Conservation (phyloP, 23 tunicate species). For the Botrylloides violaceus region DNA sequence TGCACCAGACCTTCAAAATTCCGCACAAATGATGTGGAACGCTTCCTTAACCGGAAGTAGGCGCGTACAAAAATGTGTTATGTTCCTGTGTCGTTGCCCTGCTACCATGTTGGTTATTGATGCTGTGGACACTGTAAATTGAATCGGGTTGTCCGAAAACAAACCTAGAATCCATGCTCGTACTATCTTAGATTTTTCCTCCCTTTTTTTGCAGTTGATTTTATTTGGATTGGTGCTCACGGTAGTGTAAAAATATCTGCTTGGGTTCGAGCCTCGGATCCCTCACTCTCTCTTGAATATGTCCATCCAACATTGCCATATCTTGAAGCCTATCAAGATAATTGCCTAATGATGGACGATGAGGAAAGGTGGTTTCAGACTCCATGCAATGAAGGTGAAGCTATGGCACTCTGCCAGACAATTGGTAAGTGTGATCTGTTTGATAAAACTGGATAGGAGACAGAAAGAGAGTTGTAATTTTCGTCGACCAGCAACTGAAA, state of each 20-base stretch:
- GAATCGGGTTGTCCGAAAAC: too few species aligned
- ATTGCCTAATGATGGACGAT: conserved; percentile 6
- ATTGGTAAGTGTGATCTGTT: conserved; percentile 2
- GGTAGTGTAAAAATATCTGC: conserved; percentile 1
- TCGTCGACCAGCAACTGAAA: too few species aligned
- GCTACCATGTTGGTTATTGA: too few species aligned
- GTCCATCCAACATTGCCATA: neutral
- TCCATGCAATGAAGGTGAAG: neutral
- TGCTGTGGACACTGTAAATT: too few species aligned
- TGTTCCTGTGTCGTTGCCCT: too few species aligned
- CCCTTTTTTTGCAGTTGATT: neutral
- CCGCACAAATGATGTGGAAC: too few species aligned
- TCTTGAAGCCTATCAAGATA: neutral
- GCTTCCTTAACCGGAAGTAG: too few species aligned
- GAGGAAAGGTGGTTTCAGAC: neutral
- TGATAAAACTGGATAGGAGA: neutral
- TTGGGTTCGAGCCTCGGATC: conserved; percentile 7
- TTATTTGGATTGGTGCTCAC: conserved; percentile 5
- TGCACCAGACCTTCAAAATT: too few species aligned
- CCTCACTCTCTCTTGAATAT: neutral
- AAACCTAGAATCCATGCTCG: too few species aligned
- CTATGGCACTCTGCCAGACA: conserved; percentile 6
- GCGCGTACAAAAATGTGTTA: too few species aligned
- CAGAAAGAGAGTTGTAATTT: too few species aligned
- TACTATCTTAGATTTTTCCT: too few species aligned